Base-by-base conservation (phyloP, 1,140 invertebrate genomes). In the Drosophila mojavensis region DNA sequence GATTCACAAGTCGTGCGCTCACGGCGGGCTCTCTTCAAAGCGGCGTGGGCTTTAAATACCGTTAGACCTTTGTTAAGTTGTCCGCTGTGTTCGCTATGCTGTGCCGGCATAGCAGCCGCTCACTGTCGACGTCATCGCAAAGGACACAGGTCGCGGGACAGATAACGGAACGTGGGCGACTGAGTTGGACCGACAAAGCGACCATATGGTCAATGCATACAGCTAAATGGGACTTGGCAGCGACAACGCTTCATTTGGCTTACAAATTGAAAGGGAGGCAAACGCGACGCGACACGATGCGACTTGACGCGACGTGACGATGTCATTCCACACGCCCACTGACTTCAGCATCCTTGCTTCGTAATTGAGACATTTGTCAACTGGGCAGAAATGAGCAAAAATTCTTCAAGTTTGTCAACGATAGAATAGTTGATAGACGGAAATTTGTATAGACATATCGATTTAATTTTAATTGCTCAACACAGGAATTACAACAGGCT, bases 341-440 rank as follows among this genome's bases (percentile, higher is more conserved):
- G 3, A 5, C 41, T 45, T 2, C 10, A 30, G 33, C 28, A 70
- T 33, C 33, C 45, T 17, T 5, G 28, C 81, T 60, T 17, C 70
- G 75, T 85, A 85, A 85, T 85, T 85, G 81, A 85, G 81, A 75
- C 81, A 85, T 85, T 85, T 85, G 81, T 85, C 81, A 85, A 75
- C 45, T 79, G 33, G 41, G 61, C 78, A 59, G 54, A 85, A 85
- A 85, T 70, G 74, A 78, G 45, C 48, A 59, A 85, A 45, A 5
- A 45, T 85, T 85, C 20, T 24, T 24, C 20, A 2, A 24, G 20
- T 24, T 24, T 24, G 20, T 24, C 20, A 24, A 24, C 1, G 20
- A 24, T 24, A 24, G 20, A 24, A 24, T 24, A 24, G 80, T 63
- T 85, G 74, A 85, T 74, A 72, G 47, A 1, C 0, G 5, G 43